Base-by-base conservation (phyloP, 2,888 invertebrate species). In the Polia nebulosa region DNA sequence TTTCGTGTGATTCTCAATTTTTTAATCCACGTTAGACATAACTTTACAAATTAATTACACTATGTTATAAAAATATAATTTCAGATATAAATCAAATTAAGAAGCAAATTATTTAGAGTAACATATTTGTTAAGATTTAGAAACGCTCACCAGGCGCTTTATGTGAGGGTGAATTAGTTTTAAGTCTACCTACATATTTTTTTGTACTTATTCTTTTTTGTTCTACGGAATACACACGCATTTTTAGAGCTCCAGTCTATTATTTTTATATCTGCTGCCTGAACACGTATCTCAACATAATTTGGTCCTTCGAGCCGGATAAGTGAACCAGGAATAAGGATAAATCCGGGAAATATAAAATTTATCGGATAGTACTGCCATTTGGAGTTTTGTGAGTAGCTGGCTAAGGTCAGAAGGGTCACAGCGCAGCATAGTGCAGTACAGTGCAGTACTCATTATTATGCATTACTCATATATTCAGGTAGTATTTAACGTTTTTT, bases 321-420 rank as follows among this genome's bases (percentile, higher is more conserved):
- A 20, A 52, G n/a, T 32, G 29, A 29, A 13, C 29, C n/a, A 29
- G 29, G 17, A n/a, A 29, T 51, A 51, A 29, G n/a, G 27, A 51
- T 51, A 29, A 29, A 51, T n/a, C n/a, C 29, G 29, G 51, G 29
- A 29, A 51, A 51, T 51, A 29, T 51, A 29, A 29, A 51, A 29
- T 29, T n/a, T 6, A 11, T 36, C 36, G 36, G n/a, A n/a, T 8
- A 29, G 13, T 29, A 51, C 29, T 51, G 29, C 29, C 51, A 7
- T 52, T 52, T 32, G 32, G 32, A 32, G 32, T 32, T 32, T 7
- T 32, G 32, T 32, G 32, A 32, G 32, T 32, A 32, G 32, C 32
- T 32, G 32, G 32, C 29, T 29, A 51, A 29, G 51, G 51, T 29
- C 29, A 29, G 15, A 15, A 15, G 36, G 36, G 15, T 11, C 13